Evolutionary conservation across 2,113 vertebrate genomes (phyloP).

Genomic region (Cyanistes caeruleus): DNA sequence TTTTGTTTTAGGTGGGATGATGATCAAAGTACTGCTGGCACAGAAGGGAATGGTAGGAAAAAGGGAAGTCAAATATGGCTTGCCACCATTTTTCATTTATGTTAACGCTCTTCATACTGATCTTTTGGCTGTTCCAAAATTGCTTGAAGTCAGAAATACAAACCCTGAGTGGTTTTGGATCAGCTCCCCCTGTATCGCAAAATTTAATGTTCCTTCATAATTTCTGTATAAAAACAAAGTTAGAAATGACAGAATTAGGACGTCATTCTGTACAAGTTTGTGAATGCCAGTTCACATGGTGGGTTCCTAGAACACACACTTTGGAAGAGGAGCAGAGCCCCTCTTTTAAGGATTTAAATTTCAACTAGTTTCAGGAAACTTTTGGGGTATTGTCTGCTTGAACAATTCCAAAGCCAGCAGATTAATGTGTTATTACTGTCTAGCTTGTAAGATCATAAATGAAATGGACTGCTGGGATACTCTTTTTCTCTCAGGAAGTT

Average conservation of each 20-base stretch:
- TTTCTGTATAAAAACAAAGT: not conserved
- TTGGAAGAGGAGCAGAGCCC: not conserved
- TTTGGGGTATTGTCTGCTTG: not conserved
- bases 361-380: not conserved
- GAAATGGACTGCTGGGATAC: not conserved
- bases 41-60: conserved; percentile 18
- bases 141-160: not conserved
- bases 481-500: not conserved
- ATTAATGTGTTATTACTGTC: not conserved
- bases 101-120: not conserved
- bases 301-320: not conserved
- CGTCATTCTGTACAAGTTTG: not conserved
- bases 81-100: not conserved
- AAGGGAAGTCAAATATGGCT: not conserved
- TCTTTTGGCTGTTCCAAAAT: not conserved
- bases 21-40: not conserved
- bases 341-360: not conserved
- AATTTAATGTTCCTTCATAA: not conserved
- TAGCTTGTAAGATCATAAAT: not conserved
- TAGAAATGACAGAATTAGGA: not conserved
- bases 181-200: not conserved
- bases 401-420: not conserved
- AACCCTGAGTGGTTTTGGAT: not conserved
- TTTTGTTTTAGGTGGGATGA: conserved; percentile 13
- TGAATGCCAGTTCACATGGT: not conserved